phyloP scores from a whole-genome alignment of 2,797 vertebrate genomes.

The Protonibea diacanthus region DNA sequence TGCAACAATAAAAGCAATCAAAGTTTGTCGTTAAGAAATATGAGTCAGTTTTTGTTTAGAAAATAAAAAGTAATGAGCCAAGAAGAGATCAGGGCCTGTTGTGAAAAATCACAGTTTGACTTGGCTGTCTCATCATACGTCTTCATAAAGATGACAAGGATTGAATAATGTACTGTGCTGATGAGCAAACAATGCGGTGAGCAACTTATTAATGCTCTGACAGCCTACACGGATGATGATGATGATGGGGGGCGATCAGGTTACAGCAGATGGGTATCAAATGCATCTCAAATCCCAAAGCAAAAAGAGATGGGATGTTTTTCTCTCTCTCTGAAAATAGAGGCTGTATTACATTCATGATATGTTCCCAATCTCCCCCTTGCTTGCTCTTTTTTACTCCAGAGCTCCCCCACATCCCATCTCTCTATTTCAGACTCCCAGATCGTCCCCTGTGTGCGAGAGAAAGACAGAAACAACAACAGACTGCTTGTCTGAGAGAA shows the following conservation, averaged over 20 bases:
- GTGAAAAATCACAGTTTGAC: conserved; percentile 15
- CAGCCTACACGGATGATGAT: conserved; percentile 19
- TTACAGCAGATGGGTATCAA: conserved; percentile 39
- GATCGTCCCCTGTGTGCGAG: conserved; percentile 7
- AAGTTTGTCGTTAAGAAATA: conserved; percentile 67
- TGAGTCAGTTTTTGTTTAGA: conserved; percentile 64
- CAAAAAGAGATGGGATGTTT: conserved; percentile 28
- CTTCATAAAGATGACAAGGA: conserved; percentile 26
- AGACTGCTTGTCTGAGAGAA: not conserved
- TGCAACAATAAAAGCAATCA: conserved; percentile 78
- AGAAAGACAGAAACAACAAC: conserved; percentile 21
- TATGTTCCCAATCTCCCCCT: conserved; percentile 3
- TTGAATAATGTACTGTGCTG: conserved; percentile 32
- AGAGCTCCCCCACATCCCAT: not conserved
- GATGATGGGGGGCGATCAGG: conserved; percentile 4
- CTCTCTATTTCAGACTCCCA: conserved; percentile 18
- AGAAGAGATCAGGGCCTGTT: conserved; percentile 13
- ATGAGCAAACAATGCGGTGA: conserved; percentile 23
- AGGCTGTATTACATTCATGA: conserved; percentile 47
- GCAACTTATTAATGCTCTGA: conserved; percentile 31
- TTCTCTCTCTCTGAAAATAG: conserved; percentile 20
- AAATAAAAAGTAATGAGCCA: conserved; percentile 16
- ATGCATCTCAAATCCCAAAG: conserved; percentile 30
- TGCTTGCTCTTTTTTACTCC: not conserved
- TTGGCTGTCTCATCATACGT: conserved; percentile 19